A percentile compares a stretch with the other conserved stretches of the same genome.
Conservation (phyloP, 2,797 vertebrate genomes). For the Pseudomugil gertrudae region DNA sequence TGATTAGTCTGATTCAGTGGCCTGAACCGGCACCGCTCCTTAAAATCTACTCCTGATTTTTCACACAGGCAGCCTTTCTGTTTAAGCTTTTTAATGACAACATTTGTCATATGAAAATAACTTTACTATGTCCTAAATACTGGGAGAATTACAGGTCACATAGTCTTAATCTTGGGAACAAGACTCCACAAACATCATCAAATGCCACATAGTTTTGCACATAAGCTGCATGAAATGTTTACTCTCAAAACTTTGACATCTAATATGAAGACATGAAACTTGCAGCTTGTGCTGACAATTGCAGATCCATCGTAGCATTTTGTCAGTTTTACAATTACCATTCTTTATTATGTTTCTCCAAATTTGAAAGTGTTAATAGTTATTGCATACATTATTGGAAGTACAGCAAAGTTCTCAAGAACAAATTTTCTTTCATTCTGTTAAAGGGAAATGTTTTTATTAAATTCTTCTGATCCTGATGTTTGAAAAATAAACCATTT, state of each 20-base stretch:
- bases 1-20: no score
- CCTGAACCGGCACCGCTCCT: no score
- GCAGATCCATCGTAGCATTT: neutral
- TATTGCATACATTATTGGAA: neutral
- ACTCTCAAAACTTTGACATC: neutral
- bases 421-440: slow-evolving; percentile 4
- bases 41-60: no score
- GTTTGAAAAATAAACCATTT: slow-evolving; percentile 21
- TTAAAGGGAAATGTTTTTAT: slow-evolving; percentile 29
- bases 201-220: neutral
- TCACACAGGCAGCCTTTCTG: no score
- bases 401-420: neutral
- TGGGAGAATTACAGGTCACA: no score
- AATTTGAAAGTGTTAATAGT: neutral
- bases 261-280: neutral
- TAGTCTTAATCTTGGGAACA: neutral
- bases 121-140: neutral
- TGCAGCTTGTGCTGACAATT: neutral
- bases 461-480: neutral
- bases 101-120: neutral
- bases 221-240: neutral
- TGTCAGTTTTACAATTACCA: neutral
- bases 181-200: neutral
- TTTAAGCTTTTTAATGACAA: no score
- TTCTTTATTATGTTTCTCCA: neutral